Percentiles rank a stretch among this genome's conserved stretches.
Conservation (phyloP, 2,797 vertebrate species). For the Melopsittacus undulatus region DNA sequence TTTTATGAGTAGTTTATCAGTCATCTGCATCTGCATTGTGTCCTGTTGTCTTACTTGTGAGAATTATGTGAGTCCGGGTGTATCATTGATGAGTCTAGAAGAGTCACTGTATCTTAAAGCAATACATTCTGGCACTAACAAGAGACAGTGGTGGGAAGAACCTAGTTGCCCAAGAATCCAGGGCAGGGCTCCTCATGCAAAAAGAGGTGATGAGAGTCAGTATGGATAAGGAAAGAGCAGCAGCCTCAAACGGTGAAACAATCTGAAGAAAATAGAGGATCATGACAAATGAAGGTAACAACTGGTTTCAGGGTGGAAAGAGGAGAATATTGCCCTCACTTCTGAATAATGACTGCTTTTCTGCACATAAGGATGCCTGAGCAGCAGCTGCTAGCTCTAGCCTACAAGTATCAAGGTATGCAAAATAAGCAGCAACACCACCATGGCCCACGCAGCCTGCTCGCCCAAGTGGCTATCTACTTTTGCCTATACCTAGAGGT, state of each 20-base stretch:
- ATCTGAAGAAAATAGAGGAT: background rate
- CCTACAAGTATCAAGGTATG: background rate
- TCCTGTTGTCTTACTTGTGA: background rate
- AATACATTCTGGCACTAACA: background rate
- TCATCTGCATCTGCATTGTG: background rate
- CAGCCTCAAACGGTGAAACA: background rate
- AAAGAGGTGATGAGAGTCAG: background rate
- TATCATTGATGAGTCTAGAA: background rate
- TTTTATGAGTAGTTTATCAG: background rate
- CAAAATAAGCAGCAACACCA: background rate
- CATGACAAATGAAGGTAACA: background rate
- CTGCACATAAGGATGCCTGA: background rate
- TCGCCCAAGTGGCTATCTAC: background rate
- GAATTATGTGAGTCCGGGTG: background rate
- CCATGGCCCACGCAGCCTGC: background rate
- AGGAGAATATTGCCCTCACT: background rate
- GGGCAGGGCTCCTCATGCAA: background rate
- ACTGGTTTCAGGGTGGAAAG: background rate
- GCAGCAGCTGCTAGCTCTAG: background rate
- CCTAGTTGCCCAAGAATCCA: background rate
- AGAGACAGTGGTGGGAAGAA: background rate
- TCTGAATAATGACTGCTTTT: background rate
- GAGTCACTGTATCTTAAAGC: background rate
- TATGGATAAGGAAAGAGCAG: background rate
- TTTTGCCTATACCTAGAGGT: background rate